A percentile compares a stretch with the other conserved stretches of the same genome.
Evolutionary conservation across 2,888 invertebrate genomes (phyloP).

Genomic region (Pseudococcus jackbeardsleyi): DNA sequence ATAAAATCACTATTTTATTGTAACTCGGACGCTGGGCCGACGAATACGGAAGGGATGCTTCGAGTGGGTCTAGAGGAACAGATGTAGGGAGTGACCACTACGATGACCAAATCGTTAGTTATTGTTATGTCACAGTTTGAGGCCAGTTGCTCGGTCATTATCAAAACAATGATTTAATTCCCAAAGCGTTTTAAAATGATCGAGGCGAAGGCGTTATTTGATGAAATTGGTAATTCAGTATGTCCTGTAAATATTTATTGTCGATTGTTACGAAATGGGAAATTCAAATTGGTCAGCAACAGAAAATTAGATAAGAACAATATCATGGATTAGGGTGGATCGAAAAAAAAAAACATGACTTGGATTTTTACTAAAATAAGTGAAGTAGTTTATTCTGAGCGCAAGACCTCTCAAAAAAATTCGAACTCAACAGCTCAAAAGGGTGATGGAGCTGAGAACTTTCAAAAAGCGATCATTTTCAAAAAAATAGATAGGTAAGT

Average conservation of each 20-base stretch:
- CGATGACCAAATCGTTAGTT: conserved; percentile 62
- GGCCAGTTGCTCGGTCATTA: conserved; percentile 46
- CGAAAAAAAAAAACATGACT: too few relatives aligned
- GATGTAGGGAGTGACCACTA: conserved; percentile 63
- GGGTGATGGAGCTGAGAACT: too few relatives aligned
- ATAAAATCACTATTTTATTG: conserved; percentile 57
- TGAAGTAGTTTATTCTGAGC: too few relatives aligned
- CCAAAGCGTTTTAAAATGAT: conserved; percentile 52
- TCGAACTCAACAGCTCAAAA: too few relatives aligned
- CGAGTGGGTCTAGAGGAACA: conserved; percentile 47
- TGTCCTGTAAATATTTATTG: conserved; percentile 35
- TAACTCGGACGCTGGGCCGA: neutral
- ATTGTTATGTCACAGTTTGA: conserved; percentile 63
- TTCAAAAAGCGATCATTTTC: too few relatives aligned
- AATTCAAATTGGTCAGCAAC: too few relatives aligned
- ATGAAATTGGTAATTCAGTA: neutral
- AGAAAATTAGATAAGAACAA: too few relatives aligned
- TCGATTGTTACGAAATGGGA: too few relatives aligned
- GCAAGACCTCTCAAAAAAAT: too few relatives aligned
- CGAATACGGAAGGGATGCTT: neutral
- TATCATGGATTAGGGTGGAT: too few relatives aligned
- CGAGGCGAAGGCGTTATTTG: conserved; percentile 17
- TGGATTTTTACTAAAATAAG: too few relatives aligned
- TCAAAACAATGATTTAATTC: conserved; percentile 64
- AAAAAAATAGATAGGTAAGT: too few relatives aligned